phyloP scores from a whole-genome alignment of 2,797 vertebrate species.

The Phalloptychus januarius region DNA sequence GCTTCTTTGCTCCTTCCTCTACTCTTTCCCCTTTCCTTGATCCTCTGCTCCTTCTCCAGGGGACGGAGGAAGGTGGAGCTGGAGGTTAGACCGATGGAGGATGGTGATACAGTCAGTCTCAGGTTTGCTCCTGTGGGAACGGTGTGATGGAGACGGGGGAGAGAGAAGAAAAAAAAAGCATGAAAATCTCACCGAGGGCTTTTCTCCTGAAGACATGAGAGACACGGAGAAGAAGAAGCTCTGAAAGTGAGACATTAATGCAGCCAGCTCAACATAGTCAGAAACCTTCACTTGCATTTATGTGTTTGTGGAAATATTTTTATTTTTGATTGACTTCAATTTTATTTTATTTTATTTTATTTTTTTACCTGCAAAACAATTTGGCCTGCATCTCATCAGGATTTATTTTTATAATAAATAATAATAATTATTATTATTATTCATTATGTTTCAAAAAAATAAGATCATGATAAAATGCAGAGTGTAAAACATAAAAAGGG shows the following conservation, averaged over 20 bases:
- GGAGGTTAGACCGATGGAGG: conserved; percentile 52
- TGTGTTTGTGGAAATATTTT: neutral
- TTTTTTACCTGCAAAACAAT: neutral
- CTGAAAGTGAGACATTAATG: neutral
- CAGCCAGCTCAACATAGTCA: neutral
- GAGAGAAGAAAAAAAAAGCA: conserved; percentile 28
- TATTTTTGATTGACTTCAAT: neutral
- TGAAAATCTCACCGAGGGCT: conserved; percentile 19
- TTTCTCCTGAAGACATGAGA: conserved; percentile 27
- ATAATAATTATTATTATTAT: neutral
- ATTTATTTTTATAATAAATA: neutral
- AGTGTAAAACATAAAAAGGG: no score
- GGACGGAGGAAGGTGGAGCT: conserved; percentile 48
- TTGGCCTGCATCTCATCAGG: neutral
- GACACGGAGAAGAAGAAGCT: conserved; percentile 1
- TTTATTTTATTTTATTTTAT: neutral
- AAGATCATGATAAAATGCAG: no score
- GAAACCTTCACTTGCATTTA: neutral
- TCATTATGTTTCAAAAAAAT: neutral
- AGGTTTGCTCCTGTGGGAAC: conserved; percentile 66
- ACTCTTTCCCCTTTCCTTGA: conserved; percentile 49
- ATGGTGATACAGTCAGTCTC: conserved; percentile 61
- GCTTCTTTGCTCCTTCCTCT: conserved; percentile 38
- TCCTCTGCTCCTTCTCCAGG: conserved; percentile 63
- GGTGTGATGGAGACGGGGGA: conserved; percentile 56